Evolutionary conservation across 2,797 vertebrate species (phyloP).

Genomic region (Phrynocephalus guinanensis): DNA sequence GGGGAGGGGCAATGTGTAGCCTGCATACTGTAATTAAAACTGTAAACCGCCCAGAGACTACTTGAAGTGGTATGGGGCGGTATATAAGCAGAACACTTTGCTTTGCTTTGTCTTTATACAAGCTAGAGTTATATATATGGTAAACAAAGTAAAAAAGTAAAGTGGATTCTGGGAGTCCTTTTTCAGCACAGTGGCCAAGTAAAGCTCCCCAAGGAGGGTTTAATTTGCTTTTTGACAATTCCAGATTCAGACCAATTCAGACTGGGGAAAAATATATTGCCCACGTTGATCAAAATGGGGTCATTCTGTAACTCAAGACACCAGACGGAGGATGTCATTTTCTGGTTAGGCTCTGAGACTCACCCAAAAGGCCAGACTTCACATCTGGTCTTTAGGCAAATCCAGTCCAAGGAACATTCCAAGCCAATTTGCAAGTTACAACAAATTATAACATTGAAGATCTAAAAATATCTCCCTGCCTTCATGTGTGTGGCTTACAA

Average conservation of each 20-base stretch:
- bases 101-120: too few species aligned
- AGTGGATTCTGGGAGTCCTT: too few species aligned
- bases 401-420: neutral
- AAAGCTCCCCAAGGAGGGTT: neutral
- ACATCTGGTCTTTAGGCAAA: constrained; percentile 29
- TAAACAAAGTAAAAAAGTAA: too few species aligned
- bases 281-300: neutral
- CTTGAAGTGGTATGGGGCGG: too few species aligned
- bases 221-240: neutral
- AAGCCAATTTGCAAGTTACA: neutral
- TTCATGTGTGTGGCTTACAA: neutral
- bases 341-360: neutral
- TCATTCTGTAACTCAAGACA: neutral
- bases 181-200: neutral
- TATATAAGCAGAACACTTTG: too few species aligned
- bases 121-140: too few species aligned
- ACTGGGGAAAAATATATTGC: neutral
- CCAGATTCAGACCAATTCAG: neutral
- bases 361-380: neutral
- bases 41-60: too few species aligned
- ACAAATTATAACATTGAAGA: neutral
- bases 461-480: neutral
- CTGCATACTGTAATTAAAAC: too few species aligned
- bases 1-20: too few species aligned
- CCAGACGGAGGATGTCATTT: neutral